Conservation (phyloP, 2,888 invertebrate species). For the Amphipoea oculea region DNA sequence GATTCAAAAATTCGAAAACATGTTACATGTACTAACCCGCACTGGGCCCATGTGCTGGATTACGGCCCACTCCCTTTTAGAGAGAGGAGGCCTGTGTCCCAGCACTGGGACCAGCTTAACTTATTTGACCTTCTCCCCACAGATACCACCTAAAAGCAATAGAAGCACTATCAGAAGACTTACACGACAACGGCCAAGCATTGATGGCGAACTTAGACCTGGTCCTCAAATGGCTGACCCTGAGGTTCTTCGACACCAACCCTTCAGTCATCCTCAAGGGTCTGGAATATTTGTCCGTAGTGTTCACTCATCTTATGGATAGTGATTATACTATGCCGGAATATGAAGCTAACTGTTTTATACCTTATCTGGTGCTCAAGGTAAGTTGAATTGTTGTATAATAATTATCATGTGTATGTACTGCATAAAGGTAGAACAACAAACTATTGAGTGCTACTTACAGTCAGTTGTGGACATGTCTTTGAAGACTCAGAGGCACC, state of each 20-base stretch:
- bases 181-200: conserved; percentile 94
- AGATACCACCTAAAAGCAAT: conserved; percentile 99
- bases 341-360: conserved; percentile 97
- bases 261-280: conserved; percentile 98
- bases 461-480: not conserved
- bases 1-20: no score
- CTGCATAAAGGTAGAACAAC: not conserved
- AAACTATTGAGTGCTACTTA: not conserved
- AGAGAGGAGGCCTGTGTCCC: no score
- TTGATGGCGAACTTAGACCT: conserved; percentile 97
- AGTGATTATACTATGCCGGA: conserved; percentile 96
- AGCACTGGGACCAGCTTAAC: no score
- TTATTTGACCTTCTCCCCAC: conserved; percentile 41
- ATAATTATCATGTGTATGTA: not conserved
- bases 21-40: no score
- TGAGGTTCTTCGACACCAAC: conserved; percentile 99
- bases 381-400: conserved; percentile 82
- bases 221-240: conserved; percentile 98
- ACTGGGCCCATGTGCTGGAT: no score
- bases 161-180: conserved; percentile 96
- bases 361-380: conserved; percentile 98
- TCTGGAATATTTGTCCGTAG: conserved; percentile 96
- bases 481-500: not conserved
- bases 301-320: conserved; percentile 95
- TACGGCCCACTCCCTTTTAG: no score